Evolutionary conservation across 2,113 vertebrate species (phyloP).

Genomic region (Caranx melampygus): DNA sequence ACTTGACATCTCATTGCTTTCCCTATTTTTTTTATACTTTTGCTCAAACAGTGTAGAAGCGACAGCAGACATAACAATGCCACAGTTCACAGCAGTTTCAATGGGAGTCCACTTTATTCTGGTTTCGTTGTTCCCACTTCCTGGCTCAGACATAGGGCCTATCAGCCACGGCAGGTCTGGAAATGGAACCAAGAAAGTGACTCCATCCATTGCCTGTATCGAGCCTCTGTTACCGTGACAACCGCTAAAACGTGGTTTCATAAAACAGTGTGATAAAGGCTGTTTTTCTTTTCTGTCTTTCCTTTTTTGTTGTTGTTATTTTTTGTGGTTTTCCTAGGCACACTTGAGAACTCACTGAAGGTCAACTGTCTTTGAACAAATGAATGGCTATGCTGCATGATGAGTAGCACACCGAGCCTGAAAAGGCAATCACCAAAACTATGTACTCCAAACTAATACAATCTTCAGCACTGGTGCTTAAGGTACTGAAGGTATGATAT

Average conservation of each 20-base stretch:
- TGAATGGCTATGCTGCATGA: neutral
- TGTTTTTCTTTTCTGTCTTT: neutral
- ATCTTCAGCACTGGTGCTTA: slow-evolving; percentile 30
- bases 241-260: slow-evolving; percentile 17
- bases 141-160: neutral
- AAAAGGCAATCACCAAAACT: slow-evolving; percentile 29
- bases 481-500: slow-evolving; percentile 31
- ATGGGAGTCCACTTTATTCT: neutral
- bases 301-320: neutral
- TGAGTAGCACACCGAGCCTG: neutral
- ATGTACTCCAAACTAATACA: slow-evolving; percentile 14
- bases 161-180: slow-evolving; percentile 27
- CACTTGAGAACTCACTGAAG: slow-evolving; percentile 13
- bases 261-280: slow-evolving; percentile 4
- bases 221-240: slow-evolving; percentile 49
- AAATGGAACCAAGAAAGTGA: slow-evolving; percentile 29
- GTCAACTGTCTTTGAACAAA: slow-evolving; percentile 41
- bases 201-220: slow-evolving; percentile 29
- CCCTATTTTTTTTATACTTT: slow-evolving; percentile 24
- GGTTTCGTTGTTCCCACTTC: neutral
- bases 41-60: slow-evolving; percentile 41
- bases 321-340: neutral
- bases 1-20: slow-evolving; percentile 64
- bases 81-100: slow-evolving; percentile 43
- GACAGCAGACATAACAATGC: slow-evolving; percentile 47